Base-by-base conservation (phyloP, 2,888 invertebrate species). In the Galeopsomyia nigrocyanea region DNA sequence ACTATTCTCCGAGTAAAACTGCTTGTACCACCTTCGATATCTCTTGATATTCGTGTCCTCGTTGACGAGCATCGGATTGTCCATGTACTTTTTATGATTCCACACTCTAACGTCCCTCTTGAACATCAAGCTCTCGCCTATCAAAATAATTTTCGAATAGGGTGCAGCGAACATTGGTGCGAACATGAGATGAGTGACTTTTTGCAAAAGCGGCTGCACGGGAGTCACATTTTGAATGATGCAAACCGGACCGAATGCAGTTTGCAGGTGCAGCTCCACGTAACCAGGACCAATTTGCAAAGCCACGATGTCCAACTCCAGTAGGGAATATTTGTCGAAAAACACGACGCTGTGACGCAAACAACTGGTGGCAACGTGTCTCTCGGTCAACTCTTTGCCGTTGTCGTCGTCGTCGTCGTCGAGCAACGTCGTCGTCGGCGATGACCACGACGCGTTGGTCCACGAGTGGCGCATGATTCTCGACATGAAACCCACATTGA, bases 21-120 rank as follows among this genome's bases (percentile, higher is more conserved):
- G 96, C 0, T 90, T 88, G 83, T 91, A 97, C 97, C 96, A 97
- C 17, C 88, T 87, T 0, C 96, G 88, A 83, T 92, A 95, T 0
- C 89, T 88, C n/a, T 90, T 89, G 1, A 97, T 91, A 0, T 91
- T 87, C 7, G 89, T 89, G 83, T 97, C 97, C 68, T 94, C 92
- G 75, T 90, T 90, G 0, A 94, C 92, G 73, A 95, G 89, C 0
- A 92, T 81, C 0, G 96, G 96, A 0, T 91, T 90, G 49, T 89
- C 89, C 0, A 91, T 87, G 83, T 91, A 96, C 13, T 89, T 89
- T 82, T 97, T 97, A 86, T 92, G 92, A 84, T 96, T 96, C 97
- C 97, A 97, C 5, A 97, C 91, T 75, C 89, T 89, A 0, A 96
- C 90, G 83, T 97, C 97, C 0, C 96, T 89, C 83, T 95, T 92